Evolutionary conservation across 23 tunicate species (phyloP).

Genomic region (Corella eumyota): DNA sequence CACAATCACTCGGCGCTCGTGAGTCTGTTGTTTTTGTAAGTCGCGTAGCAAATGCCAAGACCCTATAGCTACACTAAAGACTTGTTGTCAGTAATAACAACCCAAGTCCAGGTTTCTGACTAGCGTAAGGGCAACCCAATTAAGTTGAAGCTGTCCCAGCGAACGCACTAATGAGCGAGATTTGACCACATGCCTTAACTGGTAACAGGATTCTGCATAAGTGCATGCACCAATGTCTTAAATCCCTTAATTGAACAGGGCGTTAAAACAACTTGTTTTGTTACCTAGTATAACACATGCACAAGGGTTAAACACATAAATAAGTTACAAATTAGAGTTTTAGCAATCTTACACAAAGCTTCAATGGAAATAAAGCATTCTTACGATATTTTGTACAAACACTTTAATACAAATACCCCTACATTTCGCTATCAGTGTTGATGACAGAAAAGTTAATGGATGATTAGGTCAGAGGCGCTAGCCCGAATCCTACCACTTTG

Average conservation of each 20-base stretch:
- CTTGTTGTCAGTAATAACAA: too few relatives aligned
- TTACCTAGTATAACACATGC: too few relatives aligned
- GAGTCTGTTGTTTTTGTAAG: constrained; percentile 57
- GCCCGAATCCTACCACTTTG: constrained; percentile 7
- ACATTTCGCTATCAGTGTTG: too few relatives aligned
- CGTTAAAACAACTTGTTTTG: too few relatives aligned
- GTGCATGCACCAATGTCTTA: constrained; percentile 1
- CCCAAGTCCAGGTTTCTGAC: too few relatives aligned
- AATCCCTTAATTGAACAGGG: constrained; percentile 8
- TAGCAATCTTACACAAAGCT: too few relatives aligned
- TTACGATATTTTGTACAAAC: not conserved
- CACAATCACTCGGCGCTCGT: constrained; percentile 38
- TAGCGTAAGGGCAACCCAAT: not conserved
- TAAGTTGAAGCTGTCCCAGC: not conserved
- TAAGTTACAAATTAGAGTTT: too few relatives aligned
- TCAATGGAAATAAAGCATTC: not conserved
- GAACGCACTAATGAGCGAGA: too few relatives aligned
- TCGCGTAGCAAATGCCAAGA: constrained; percentile 3
- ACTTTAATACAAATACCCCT: constrained; percentile 6
- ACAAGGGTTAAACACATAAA: too few relatives aligned
- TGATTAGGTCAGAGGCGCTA: constrained; percentile 9
- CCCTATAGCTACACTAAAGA: constrained; percentile 3
- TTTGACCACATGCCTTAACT: too few relatives aligned
- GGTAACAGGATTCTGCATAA: too few relatives aligned
- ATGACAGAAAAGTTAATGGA: constrained; percentile 22